Evolutionary conservation across 2,888 invertebrate species (phyloP).

Genomic region (Idaea aversata): DNA sequence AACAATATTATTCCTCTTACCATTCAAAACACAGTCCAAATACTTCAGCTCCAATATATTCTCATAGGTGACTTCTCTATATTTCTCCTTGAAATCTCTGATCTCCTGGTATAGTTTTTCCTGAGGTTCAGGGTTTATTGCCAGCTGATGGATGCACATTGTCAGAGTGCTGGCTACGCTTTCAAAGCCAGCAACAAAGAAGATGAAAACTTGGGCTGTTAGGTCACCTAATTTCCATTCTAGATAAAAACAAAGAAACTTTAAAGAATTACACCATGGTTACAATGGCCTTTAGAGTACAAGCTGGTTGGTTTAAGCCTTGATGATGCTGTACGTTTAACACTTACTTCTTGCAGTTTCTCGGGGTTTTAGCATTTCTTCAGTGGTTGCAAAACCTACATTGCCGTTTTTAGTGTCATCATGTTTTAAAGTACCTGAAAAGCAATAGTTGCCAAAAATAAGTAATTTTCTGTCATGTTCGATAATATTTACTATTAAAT

Average conservation of each 20-base stretch:
- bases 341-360: slow-evolving; percentile 35
- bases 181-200: slow-evolving; percentile 73
- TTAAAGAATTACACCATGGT: background rate
- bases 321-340: background rate
- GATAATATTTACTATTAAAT: too few relatives aligned
- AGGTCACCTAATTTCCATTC: slow-evolving; percentile 65
- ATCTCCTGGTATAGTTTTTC: slow-evolving; percentile 62
- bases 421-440: slow-evolving; percentile 9
- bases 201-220: slow-evolving; percentile 67
- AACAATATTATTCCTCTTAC: slow-evolving; percentile 28
- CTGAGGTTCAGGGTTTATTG: slow-evolving; percentile 62
- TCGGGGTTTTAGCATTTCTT: slow-evolving; percentile 16
- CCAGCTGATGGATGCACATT: slow-evolving; percentile 64
- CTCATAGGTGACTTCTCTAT: slow-evolving; percentile 44
- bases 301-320: background rate
- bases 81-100: slow-evolving; percentile 38
- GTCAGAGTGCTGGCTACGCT: slow-evolving; percentile 58
- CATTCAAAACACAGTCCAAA: slow-evolving; percentile 59
- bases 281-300: background rate
- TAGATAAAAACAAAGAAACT: slow-evolving; percentile 29
- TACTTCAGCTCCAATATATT: slow-evolving; percentile 54
- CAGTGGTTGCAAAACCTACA: slow-evolving; percentile 28
- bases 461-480: too few relatives aligned
- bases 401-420: slow-evolving; percentile 5
- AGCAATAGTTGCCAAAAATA: background rate